Evolutionary conservation across 2,888 invertebrate genomes (phyloP).

Genomic region (Aphelenchoides bicaudatus): DNA sequence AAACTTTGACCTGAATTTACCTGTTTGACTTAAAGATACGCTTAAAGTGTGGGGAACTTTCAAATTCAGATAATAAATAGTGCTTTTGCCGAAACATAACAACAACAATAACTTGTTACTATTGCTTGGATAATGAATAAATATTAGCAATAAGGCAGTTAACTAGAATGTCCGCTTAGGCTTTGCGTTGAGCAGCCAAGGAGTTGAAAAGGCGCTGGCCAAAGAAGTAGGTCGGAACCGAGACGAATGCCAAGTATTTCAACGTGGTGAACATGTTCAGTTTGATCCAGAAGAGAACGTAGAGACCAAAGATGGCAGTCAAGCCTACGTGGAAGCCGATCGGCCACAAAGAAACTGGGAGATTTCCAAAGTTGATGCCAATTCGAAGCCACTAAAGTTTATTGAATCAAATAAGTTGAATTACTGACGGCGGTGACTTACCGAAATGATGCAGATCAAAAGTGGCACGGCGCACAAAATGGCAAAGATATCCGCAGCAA

Average conservation of each 20-base stretch:
- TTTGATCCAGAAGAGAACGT: slow-evolving; percentile 84
- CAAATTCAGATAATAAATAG: no score
- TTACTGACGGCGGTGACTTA: slow-evolving; percentile 62
- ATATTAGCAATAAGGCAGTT: no score
- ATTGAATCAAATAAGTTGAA: neutral
- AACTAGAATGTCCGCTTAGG: no score
- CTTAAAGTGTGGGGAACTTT: no score
- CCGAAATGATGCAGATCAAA: slow-evolving; percentile 74
- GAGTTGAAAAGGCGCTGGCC: slow-evolving; percentile 78
- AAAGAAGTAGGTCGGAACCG: slow-evolving; percentile 81
- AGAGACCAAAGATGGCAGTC: slow-evolving; percentile 80
- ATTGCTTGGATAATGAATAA: no score
- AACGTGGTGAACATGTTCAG: slow-evolving; percentile 92
- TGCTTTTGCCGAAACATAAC: no score
- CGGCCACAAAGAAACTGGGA: slow-evolving; percentile 76
- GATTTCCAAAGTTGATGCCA: slow-evolving; percentile 79
- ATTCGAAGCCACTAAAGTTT: slow-evolving; percentile 74
- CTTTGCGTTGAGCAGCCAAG: slow-evolving; percentile 6
- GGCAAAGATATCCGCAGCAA: slow-evolving; percentile 86
- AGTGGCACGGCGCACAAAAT: slow-evolving; percentile 77
- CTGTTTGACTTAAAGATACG: no score
- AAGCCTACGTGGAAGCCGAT: slow-evolving; percentile 84
- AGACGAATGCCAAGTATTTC: slow-evolving; percentile 80
- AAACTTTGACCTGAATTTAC: no score
- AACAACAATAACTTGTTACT: no score